phyloP scores from a whole-genome alignment of 2,113 vertebrate genomes.

The Passer montanus region DNA sequence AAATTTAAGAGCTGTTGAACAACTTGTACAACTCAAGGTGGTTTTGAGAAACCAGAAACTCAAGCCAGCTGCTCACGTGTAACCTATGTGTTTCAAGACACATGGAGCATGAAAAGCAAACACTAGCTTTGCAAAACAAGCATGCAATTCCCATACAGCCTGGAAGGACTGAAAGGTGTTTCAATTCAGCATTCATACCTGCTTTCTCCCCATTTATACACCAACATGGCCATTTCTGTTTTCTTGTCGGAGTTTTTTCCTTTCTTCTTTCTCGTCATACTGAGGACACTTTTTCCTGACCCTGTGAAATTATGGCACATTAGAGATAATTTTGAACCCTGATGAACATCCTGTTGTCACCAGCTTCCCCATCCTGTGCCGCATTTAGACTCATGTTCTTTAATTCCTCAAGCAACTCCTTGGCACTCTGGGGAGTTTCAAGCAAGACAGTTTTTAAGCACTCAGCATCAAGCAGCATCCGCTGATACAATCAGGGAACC shows the following conservation, averaged over 20 bases:
- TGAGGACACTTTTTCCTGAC: constrained; percentile 71
- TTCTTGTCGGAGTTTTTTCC: constrained; percentile 77
- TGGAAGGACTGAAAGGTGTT: neutral
- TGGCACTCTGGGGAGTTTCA: neutral
- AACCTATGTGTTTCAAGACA: neutral
- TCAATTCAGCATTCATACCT: constrained; percentile 13
- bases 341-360: neutral
- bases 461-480: neutral
- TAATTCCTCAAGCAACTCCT: neutral
- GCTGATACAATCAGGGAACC: neutral
- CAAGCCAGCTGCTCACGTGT: neutral
- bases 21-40: rapidly evolving
- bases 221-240: constrained; percentile 58
- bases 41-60: neutral
- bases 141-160: neutral
- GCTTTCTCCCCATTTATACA: constrained; percentile 59
- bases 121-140: neutral
- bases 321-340: neutral
- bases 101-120: neutral
- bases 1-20: neutral
- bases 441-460: neutral
- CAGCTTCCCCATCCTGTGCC: neutral
- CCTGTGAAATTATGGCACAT: constrained; percentile 11
- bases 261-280: constrained; percentile 75
- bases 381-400: neutral